A percentile compares a stretch with the other conserved stretches of the same genome.
Conservation (phyloP, 2,888 invertebrate genomes). For the Sipha maydis region DNA sequence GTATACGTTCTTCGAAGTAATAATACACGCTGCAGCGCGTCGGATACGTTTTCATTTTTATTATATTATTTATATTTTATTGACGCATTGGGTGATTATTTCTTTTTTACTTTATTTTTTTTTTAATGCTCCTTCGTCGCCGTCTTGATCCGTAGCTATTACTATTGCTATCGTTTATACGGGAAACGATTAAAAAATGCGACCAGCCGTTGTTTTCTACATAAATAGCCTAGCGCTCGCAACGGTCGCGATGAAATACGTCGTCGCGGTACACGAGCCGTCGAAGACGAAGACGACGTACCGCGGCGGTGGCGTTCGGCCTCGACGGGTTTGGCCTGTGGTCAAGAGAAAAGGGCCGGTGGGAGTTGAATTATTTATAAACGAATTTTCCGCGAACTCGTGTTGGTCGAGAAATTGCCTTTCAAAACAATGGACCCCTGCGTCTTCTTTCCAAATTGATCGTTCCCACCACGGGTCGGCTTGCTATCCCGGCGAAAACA, state of each 20-base stretch:
- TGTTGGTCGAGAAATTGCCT: constrained; percentile 21
- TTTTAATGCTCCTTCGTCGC: no score
- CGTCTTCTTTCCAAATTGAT: background rate
- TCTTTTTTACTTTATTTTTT: no score
- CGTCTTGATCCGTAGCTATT: no score
- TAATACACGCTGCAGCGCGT: background rate
- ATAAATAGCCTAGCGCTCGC: background rate
- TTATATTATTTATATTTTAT: background rate
- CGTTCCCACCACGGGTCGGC: no score
- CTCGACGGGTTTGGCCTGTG: background rate
- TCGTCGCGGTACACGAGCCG: no score
- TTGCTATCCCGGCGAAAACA: background rate
- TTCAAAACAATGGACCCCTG: constrained; percentile 26
- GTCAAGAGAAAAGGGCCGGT: background rate
- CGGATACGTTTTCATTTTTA: background rate
- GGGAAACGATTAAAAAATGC: constrained; percentile 7
- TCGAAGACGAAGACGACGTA: no score
- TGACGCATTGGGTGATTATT: background rate
- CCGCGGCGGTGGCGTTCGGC: background rate
- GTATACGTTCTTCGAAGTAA: background rate
- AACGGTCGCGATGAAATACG: no score
- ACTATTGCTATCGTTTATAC: background rate
- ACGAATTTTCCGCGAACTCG: background rate
- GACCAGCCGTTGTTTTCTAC: constrained; percentile 28
- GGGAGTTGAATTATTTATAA: constrained; percentile 43